Conservation (phyloP, 2,113 vertebrate species). For the Callithrix jacchus region DNA sequence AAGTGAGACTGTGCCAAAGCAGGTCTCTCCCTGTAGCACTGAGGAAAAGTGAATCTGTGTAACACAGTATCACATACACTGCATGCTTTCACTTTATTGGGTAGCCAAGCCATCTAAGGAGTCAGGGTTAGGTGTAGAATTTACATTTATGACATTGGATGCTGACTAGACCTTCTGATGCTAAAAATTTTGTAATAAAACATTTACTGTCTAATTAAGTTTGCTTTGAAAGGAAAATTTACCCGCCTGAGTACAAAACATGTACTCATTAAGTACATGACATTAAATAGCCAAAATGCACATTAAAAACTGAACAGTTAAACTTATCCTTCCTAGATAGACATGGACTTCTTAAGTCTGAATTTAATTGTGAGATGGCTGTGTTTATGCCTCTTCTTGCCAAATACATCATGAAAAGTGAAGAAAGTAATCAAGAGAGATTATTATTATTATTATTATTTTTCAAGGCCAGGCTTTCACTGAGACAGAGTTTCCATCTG, state of each 20-base stretch:
- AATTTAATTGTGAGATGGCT: conserved; percentile 25
- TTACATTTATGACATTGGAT: neutral
- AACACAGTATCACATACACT: fast-evolving
- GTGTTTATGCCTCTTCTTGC: conserved; percentile 7
- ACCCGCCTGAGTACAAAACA: too few relatives aligned
- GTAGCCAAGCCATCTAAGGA: neutral
- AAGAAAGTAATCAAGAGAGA: neutral
- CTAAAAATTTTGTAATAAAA: neutral
- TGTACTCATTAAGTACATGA: too few relatives aligned
- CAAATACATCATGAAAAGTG: conserved; percentile 8
- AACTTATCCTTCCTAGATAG: conserved; percentile 7
- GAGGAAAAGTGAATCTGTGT: neutral
- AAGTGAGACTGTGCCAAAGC: neutral
- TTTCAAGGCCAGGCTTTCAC: too few relatives aligned
- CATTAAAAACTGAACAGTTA: conserved; percentile 23
- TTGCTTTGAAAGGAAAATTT: conserved; percentile 43
- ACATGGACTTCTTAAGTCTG: neutral
- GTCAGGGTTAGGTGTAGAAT: neutral
- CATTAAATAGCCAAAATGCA: conserved; percentile 18
- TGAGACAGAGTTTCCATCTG: too few relatives aligned
- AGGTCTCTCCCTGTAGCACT: neutral
- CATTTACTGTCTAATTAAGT: conserved; percentile 8
- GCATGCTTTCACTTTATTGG: neutral
- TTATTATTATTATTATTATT: too few relatives aligned
- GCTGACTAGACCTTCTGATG: neutral